phyloP scores from a whole-genome alignment of 2,113 vertebrate genomes.

The Rattus rattus region DNA sequence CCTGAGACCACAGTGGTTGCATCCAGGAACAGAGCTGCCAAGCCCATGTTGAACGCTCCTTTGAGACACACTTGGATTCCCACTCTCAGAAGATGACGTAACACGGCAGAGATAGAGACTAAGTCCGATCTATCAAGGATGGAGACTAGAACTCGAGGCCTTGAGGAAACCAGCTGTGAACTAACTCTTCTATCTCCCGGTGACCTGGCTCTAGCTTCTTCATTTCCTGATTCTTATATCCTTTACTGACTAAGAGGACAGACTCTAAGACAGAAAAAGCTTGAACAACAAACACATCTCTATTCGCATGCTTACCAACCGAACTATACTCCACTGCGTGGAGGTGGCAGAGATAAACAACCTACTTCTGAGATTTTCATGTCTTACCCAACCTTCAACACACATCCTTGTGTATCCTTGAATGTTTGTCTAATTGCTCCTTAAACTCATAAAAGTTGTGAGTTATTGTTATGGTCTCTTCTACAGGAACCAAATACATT shows the following conservation, averaged over 20 bases:
- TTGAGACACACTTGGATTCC: fast-evolving
- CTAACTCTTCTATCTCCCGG: neutral
- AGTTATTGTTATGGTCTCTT: neutral
- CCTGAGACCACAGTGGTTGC: neutral
- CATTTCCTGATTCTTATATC: neutral
- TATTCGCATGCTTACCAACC: neutral
- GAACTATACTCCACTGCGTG: too few species aligned
- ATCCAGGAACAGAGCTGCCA: neutral
- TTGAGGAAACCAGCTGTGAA: neutral
- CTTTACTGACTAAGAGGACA: neutral
- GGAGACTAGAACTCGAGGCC: neutral
- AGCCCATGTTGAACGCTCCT: neutral
- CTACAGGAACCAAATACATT: neutral
- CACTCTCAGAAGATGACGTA: neutral
- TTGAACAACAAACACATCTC: neutral
- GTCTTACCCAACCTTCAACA: neutral
- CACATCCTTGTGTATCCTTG: neutral
- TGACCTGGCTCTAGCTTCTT: neutral
- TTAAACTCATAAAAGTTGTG: slow-evolving; percentile 22
- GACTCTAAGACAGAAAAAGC: neutral
- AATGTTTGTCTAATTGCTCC: neutral
- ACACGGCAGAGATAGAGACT: too few species aligned
- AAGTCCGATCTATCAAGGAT: fast-evolving
- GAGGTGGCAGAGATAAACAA: neutral
- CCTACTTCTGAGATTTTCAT: neutral